These are phyloP conservation scores for Nezara viridula DNA, from an alignment of 2,888 invertebrate genomes.

Conservation along the genomic window DNA sequence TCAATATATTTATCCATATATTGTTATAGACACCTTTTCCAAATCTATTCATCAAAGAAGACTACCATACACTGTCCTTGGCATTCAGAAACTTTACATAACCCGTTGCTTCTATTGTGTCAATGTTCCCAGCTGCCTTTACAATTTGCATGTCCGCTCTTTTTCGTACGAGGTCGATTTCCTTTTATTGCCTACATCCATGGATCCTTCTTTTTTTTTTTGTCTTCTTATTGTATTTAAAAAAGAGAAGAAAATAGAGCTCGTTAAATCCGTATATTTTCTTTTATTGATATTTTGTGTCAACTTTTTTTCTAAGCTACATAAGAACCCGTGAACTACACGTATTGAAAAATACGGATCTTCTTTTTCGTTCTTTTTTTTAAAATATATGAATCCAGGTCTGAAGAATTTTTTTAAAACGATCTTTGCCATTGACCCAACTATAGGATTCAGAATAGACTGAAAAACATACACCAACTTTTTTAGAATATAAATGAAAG, in stretches of 20 bases:
- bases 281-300: neutral
- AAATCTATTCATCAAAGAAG: neutral
- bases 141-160: neutral
- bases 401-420: too few species aligned
- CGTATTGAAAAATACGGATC: too few species aligned
- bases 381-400: too few species aligned
- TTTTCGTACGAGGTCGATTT: neutral
- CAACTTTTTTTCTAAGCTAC: too few species aligned
- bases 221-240: neutral
- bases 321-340: too few species aligned
- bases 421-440: too few species aligned
- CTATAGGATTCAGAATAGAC: too few species aligned
- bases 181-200: neutral
- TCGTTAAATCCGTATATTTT: neutral
- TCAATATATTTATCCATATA: too few species aligned
- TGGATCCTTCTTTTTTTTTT: neutral
- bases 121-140: neutral
- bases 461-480: too few species aligned
- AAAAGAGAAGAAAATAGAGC: neutral
- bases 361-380: too few species aligned
- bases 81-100: slow-evolving; percentile 20
- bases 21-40: too few species aligned
- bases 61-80: neutral
- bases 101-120: slow-evolving; percentile 4
- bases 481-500: too few species aligned